phyloP scores from a whole-genome alignment of 2,888 invertebrate genomes.

The Volucella bombylans region DNA sequence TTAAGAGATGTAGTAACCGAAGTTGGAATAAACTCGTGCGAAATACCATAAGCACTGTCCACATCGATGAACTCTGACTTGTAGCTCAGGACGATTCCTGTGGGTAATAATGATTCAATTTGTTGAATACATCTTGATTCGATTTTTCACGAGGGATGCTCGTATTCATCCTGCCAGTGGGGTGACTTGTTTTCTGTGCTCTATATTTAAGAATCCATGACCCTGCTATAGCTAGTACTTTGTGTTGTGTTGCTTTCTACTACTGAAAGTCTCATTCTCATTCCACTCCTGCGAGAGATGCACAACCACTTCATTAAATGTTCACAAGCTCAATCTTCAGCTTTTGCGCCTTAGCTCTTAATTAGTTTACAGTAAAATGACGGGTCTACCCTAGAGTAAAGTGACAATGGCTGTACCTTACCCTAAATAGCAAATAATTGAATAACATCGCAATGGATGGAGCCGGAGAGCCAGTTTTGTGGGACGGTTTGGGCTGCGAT shows the following conservation, averaged over 20 bases:
- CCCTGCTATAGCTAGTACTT: no score
- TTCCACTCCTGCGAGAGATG: not conserved
- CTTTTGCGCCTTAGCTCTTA: conserved; percentile 59
- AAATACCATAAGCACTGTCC: conserved; percentile 20
- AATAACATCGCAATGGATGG: conserved; percentile 62
- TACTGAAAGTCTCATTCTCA: not conserved
- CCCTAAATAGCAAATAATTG: conserved; percentile 69
- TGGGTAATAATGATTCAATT: conserved; percentile 71
- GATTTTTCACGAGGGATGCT: conserved; percentile 65
- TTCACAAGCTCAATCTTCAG: not conserved
- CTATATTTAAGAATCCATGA: conserved; percentile 1
- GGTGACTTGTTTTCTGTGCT: conserved; percentile 13
- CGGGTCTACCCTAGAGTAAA: conserved; percentile 35
- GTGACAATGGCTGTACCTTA: conserved; percentile 62
- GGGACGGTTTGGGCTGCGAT: not conserved
- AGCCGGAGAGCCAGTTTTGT: conserved; percentile 30
- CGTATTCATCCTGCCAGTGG: conserved; percentile 4
- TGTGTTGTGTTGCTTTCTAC: not conserved
- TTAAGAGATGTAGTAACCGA: no score
- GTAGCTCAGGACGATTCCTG: conserved; percentile 52
- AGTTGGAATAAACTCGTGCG: conserved; percentile 30
- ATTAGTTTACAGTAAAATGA: conserved; percentile 47
- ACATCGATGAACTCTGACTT: conserved; percentile 59
- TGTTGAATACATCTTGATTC: conserved; percentile 70
- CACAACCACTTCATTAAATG: not conserved